Base-by-base conservation (phyloP, 1,140 invertebrate genomes). In the Drosophila nannoptera region DNA sequence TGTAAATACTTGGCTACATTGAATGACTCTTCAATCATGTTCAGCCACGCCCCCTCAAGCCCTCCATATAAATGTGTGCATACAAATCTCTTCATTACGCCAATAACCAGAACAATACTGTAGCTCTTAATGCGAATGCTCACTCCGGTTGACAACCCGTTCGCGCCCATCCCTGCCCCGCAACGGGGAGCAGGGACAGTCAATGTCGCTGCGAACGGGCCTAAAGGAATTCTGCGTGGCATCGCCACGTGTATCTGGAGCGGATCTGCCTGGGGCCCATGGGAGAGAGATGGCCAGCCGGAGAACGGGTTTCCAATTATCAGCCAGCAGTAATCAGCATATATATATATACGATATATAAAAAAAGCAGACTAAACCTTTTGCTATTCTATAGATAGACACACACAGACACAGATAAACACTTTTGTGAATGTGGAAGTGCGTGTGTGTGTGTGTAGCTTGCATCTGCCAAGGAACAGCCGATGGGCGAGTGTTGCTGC, bases 61-160 rank as follows among this genome's bases (percentile, higher is more conserved):
- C 40, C 40, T 43, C 12, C 31, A 12, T 32, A 42, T 68, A 55
- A 56, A 70, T 73, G 66, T 61, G 46, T 74, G 74, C 66, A 70
- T 70, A 73, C 65, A 73, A 70, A 70, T 73, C 38, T 62, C 65
- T 58, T 69, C 45, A 76, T 76, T 69, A 73, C 59, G 31, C 3
- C 52, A 56, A 11, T 45, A 59, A 33, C 43, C 49, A 40, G 22
- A 58, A 49, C 12, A 48, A 53, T 16, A 60, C 4, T 33, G 7
- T 12, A 22, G 50, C 12, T 50, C 45, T 35, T 5, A 52, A 60
- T 32, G 5, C 43, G 29, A 40, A 9, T 38, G n/a, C 53, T 16
- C 46, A 65, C 43, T 53, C 16, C 33, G 36, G n/a, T 9, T 12
- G 29, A n/a, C 46, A 22, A 31, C 36, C 9, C 12, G 53, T 55